These are phyloP conservation scores for Acleris cristana DNA, from an alignment of 2,888 invertebrate species.

Conservation along the genomic window DNA sequence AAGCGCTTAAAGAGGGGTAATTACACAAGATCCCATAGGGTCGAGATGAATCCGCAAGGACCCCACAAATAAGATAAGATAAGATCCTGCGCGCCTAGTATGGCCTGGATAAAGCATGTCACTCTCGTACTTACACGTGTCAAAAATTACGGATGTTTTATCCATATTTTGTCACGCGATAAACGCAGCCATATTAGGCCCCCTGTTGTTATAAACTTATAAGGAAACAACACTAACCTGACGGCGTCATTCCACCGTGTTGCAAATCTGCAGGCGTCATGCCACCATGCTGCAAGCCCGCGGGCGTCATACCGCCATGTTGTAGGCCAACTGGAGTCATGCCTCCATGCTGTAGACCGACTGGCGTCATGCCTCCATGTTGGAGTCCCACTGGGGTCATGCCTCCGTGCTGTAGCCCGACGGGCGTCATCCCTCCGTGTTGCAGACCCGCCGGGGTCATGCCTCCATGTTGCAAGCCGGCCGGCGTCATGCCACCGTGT, in stretches of 20 bases:
- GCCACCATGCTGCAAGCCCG: conserved; percentile 44
- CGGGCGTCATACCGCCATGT: conserved; percentile 47
- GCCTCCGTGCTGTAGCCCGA: conserved; percentile 48
- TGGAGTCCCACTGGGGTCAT: conserved; percentile 56
- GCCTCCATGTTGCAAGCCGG: conserved; percentile 59
- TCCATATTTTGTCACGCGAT: too few relatives aligned
- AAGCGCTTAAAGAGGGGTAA: too few relatives aligned
- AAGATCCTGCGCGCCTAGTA: too few relatives aligned
- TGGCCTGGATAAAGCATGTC: too few relatives aligned
- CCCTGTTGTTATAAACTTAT: too few relatives aligned
- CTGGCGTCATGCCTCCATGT: conserved; percentile 53
- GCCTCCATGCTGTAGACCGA: conserved; percentile 16
- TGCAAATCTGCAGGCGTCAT: conserved; percentile 47
- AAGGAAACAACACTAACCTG: conserved; percentile 40
- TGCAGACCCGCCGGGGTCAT: conserved; percentile 64
- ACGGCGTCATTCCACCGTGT: conserved; percentile 41
- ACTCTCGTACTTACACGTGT: too few relatives aligned
- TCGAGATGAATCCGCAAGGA: too few relatives aligned
- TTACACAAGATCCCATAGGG: too few relatives aligned
- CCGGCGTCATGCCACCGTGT: conserved; percentile 46
- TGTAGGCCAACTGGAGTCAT: conserved; percentile 35
- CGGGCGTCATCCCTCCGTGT: conserved; percentile 65
- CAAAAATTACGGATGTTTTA: too few relatives aligned
- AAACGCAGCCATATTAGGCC: too few relatives aligned
- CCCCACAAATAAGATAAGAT: too few relatives aligned